Conservation (phyloP, 2,888 invertebrate species). For the Acleris holmiana region DNA sequence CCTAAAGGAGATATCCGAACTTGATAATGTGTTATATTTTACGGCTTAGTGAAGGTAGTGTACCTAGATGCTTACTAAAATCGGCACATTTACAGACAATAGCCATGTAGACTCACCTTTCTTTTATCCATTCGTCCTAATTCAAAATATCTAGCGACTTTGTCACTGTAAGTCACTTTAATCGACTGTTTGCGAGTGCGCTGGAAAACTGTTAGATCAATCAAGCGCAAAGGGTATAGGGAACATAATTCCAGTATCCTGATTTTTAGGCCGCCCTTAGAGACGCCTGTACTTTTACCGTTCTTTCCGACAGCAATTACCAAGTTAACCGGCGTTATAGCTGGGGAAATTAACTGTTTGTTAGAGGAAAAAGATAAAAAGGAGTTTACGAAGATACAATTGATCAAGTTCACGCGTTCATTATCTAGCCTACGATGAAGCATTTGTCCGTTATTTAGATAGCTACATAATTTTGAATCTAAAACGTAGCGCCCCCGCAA, state of each 20-base stretch:
- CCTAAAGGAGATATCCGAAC: slow-evolving; percentile 53
- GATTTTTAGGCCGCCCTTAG: slow-evolving; percentile 1
- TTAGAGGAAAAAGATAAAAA: background rate
- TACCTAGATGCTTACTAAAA: too few species aligned
- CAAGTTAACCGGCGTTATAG: slow-evolving; percentile 51
- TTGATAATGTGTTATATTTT: too few species aligned
- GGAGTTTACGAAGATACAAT: too few species aligned
- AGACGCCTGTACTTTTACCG: background rate
- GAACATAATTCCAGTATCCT: slow-evolving; percentile 45
- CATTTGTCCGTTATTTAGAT: too few species aligned
- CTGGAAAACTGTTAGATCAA: slow-evolving; percentile 79
- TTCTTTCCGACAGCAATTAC: slow-evolving; percentile 46
- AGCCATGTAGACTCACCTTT: slow-evolving; percentile 63
- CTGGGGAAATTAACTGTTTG: slow-evolving; percentile 42
- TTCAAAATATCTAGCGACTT: slow-evolving; percentile 86
- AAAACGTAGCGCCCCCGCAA: too few species aligned
- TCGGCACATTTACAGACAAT: too few species aligned
- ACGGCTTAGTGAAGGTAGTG: too few species aligned
- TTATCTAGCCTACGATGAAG: too few species aligned
- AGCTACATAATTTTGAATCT: too few species aligned
- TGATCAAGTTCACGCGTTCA: too few species aligned
- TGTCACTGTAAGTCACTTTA: slow-evolving; percentile 81
- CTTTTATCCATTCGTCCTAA: slow-evolving; percentile 85
- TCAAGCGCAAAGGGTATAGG: slow-evolving; percentile 41
- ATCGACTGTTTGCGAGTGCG: slow-evolving; percentile 83